Evolutionary conservation across 1,140 invertebrate genomes (phyloP).

Genomic region (Drosophila bocqueti): DNA sequence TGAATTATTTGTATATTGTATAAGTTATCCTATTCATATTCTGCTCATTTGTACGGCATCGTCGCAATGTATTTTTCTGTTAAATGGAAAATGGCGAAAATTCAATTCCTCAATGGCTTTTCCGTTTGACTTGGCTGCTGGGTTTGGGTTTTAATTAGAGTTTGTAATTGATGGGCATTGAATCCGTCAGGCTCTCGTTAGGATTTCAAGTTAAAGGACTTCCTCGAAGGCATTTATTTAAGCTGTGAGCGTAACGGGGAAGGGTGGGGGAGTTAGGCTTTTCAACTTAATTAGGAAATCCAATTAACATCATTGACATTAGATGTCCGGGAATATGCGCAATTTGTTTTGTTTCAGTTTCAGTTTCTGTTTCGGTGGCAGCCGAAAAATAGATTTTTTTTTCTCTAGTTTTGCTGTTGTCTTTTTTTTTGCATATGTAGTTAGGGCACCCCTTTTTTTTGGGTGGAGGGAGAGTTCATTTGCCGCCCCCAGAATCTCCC

Average conservation of each 20-base stretch:
- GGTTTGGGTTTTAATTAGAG: constrained; percentile 1
- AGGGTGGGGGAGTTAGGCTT: constrained; percentile 20
- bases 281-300: constrained; percentile 81
- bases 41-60: neutral
- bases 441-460: constrained; percentile 23
- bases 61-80: neutral
- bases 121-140: neutral
- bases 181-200: constrained; percentile 6
- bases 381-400: constrained; percentile 53
- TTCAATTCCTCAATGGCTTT: constrained; percentile 1
- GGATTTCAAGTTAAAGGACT: constrained; percentile 16
- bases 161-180: constrained; percentile 9
- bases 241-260: neutral
- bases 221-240: constrained; percentile 9
- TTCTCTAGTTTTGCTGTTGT: neutral
- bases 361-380: constrained; percentile 16
- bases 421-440: constrained; percentile 35
- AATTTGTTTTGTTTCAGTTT: constrained; percentile 62
- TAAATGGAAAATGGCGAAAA: neutral
- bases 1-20: constrained; percentile 4
- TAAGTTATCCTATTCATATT: constrained; percentile 12
- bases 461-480: neutral
- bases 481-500: constrained; percentile 25
- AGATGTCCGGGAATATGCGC: constrained; percentile 76
- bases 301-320: constrained; percentile 82